Evolutionary conservation across 1,140 invertebrate species (phyloP), one percentile per base, ranked within the genome.

Genomic region (Drosophila ercepeae): DNA sequence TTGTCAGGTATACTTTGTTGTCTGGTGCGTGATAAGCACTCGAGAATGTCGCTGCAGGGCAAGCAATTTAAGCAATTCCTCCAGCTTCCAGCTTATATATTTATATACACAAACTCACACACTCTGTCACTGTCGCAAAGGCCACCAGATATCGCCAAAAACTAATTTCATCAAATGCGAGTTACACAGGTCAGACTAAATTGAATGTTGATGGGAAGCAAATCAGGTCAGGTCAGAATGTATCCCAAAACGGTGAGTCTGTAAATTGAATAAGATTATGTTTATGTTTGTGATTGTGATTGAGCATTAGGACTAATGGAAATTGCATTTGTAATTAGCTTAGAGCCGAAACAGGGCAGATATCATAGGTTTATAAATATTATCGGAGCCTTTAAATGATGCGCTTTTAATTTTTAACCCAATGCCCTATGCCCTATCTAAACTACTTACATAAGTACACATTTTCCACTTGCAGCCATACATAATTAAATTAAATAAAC

Each of bases 161-260:
- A 76, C 73, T 76, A 76, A 76, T 76, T 76, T 76, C 57, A 76
- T 76, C 73, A 76, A 76, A 76, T 76, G 60, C 29, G 54, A 76
- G 42, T 76, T 64, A 44, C 8, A 39, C 63, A 14, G 49, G 36
- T 51, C 57, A 57, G 53, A 57, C 55, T 63, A 76, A 76, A 76
- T 76, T 76, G 51, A 60, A 61, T 68, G 59, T 63, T 63, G 41
- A 53, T 76, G 49, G 18, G 13, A 65, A 73, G 54, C 21, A 73
- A 64, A 32, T 67, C 59, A 16, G 27, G 19, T 67, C 59, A 16
- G 27, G 19, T 4, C 25, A 11, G 18, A 65, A 50, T 63, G 8
- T 25, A 13, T 29, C 23, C 14, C 29, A 21, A n/a, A 64, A 32
- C 39, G 23, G 4, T 14, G 25, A 21, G 23, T 29, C 23, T 18